A percentile compares a stretch with the other conserved stretches of the same genome.
Conservation (phyloP, 2,113 vertebrate genomes). For the Megaceryle maxima region DNA sequence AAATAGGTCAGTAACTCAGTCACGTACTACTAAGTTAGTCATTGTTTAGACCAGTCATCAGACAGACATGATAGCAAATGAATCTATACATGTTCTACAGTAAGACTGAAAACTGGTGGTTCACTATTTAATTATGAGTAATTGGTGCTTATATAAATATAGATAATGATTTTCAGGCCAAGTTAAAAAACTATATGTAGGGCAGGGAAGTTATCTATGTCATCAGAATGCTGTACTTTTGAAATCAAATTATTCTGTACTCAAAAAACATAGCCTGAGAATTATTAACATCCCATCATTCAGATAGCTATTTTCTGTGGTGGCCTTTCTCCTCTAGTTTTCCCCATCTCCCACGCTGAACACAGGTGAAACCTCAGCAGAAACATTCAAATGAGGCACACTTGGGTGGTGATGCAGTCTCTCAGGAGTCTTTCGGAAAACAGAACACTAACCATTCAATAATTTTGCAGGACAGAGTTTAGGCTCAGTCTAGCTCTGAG, state of each 20-base stretch:
- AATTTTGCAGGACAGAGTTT: not conserved
- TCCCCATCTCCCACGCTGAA: not conserved
- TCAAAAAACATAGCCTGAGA: not conserved
- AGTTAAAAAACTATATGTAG: not conserved
- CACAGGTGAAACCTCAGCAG: not conserved
- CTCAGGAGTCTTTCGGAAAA: not conserved
- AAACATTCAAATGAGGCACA: not conserved
- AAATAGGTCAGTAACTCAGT: not conserved
- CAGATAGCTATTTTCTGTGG: not conserved
- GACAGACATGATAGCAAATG: not conserved
- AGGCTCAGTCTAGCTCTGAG: not conserved
- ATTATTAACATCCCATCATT: not conserved
- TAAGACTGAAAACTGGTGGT: not conserved
- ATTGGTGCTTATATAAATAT: not conserved
- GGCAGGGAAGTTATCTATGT: not conserved
- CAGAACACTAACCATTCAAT: not conserved
- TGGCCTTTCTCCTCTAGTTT: not conserved
- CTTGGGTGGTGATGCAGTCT: not conserved
- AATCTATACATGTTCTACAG: not conserved
- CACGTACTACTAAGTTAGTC: not conserved
- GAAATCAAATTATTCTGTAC: not conserved
- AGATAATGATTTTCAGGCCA: not conserved
- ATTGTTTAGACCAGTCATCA: not conserved
- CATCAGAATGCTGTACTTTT: not conserved
- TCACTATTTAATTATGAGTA: not conserved